Evolutionary conservation across 2,888 invertebrate genomes (phyloP), one percentile per base, ranked within the genome.

Genomic region (Drosophila nr. perissopoda): DNA sequence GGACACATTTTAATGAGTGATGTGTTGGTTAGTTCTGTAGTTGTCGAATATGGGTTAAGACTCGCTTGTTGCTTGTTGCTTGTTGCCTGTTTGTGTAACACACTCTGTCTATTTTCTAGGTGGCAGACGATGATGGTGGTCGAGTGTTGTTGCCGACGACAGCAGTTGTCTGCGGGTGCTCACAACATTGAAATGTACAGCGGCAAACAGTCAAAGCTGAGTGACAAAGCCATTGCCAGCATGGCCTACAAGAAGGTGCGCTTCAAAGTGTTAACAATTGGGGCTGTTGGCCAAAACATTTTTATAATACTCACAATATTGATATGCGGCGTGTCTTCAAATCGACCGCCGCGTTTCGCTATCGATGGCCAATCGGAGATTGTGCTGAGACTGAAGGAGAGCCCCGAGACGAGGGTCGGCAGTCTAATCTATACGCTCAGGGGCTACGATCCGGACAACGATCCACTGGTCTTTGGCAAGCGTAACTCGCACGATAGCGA

Each of bases 311-410:
- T 92, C 76, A 61, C 83, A 38, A 51, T 81, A 58, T 64, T 91
- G 51, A 61, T 83, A n/a, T 54, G 73, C 2, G 52, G 46, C 31
- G 83, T 58, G 11, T 46, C 48, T 21, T 42, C 76, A 74, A 98
- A 98, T 94, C 95, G 95, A 88, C 97, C 98, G 53, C 98, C 98
- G n/a, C 95, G 96, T 75, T 98, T 98, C 93, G 94, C 97, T 68
- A 96, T 96, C 92, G 97, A 97, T 91, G 97, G 97, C 72, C 97
- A 97, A 93, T 97, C 97, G 80, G 98, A 98, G 94, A 98, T 98
- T 88, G 97, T 98, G 78, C 94, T 98, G 88, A 95, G 97, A 92
- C 94, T 98, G 91, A 97, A 97, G 93, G 98, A 98, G 94, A 97
- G 97, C 59, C 94, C 95, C 62, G 97, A 97, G 88, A 97, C 97